Conservation (phyloP, 2,888 invertebrate genomes). For the Aplocera efformata region DNA sequence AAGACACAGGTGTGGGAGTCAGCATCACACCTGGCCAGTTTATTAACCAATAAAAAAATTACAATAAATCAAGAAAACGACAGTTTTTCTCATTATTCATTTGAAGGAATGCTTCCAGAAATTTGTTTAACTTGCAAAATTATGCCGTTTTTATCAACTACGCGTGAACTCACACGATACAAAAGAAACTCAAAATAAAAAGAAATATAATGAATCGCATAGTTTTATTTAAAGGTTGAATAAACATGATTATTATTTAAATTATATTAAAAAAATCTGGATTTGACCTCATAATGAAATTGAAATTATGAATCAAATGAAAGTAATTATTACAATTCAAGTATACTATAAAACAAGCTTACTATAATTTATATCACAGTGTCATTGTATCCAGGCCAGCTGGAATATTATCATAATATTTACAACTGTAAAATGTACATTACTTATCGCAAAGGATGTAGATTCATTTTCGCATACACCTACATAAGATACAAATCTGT, state of each 20-base stretch:
- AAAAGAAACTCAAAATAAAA: too few relatives aligned
- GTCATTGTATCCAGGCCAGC: conserved; percentile 25
- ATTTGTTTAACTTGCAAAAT: too few relatives aligned
- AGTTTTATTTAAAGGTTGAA: conserved; percentile 13
- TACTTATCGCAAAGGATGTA: too few relatives aligned
- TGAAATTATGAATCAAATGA: conserved; percentile 7
- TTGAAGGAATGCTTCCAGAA: too few relatives aligned
- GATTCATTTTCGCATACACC: too few relatives aligned
- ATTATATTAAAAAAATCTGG: conserved; percentile 1
- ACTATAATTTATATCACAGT: conserved; percentile 52
- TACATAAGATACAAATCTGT: too few relatives aligned
- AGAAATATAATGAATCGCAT: conserved; percentile 11
- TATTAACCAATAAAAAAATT: too few relatives aligned
- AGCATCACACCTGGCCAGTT: too few relatives aligned
- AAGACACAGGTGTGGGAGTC: too few relatives aligned
- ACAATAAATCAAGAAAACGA: too few relatives aligned
- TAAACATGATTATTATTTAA: conserved; percentile 16
- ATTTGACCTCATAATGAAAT: conserved; percentile 1
- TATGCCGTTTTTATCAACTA: background rate
- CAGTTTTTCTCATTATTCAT: too few relatives aligned
- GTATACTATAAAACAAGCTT: conserved; percentile 4
- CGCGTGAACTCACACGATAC: conserved; percentile 4
- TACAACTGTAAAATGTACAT: conserved; percentile 6
- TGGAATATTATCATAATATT: conserved; percentile 16
- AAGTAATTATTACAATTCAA: background rate